phyloP scores from a whole-genome alignment of 2,888 invertebrate genomes.

The Oscheius sp. region DNA sequence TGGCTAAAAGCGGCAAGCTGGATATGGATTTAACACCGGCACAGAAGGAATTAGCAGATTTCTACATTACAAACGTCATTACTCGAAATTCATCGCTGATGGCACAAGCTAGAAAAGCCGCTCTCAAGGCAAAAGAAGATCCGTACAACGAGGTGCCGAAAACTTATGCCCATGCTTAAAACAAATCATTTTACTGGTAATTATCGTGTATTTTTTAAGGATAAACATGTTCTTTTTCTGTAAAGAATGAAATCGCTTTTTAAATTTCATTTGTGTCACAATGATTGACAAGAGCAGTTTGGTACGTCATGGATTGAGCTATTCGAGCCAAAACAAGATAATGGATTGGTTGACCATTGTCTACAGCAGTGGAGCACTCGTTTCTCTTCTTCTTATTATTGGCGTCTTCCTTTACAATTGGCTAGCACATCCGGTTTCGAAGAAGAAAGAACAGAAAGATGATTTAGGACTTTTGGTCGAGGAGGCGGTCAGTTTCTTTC shows the following conservation, averaged over 20 bases:
- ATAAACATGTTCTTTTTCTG: not conserved
- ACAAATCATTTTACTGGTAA: not conserved
- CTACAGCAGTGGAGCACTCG: constrained; percentile 22
- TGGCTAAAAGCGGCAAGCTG: not conserved
- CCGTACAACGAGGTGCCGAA: not conserved
- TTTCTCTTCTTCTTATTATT: not conserved
- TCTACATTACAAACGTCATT: constrained; percentile 92
- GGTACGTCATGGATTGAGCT: constrained; percentile 19
- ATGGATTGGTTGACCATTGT: constrained; percentile 24
- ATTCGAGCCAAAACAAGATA: constrained; percentile 6
- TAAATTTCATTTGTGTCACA: not conserved
- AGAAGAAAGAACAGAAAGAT: constrained; percentile 1
- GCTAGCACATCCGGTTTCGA: constrained; percentile 16
- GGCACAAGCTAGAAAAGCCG: constrained; percentile 81
- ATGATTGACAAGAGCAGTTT: constrained; percentile 12
- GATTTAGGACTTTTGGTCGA: no score
- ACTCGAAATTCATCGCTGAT: constrained; percentile 96
- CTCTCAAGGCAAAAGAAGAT: constrained; percentile 46
- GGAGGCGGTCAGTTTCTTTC: constrained; percentile 9
- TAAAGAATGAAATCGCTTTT: no score
- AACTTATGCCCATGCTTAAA: not conserved
- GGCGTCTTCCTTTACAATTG: constrained; percentile 23
- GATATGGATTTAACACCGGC: constrained; percentile 54
- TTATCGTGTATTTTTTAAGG: not conserved
- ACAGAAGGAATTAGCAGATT: constrained; percentile 80